These are phyloP conservation scores for Regulus satrapa DNA, from an alignment of 2,113 vertebrate species.

Conservation along the genomic window DNA sequence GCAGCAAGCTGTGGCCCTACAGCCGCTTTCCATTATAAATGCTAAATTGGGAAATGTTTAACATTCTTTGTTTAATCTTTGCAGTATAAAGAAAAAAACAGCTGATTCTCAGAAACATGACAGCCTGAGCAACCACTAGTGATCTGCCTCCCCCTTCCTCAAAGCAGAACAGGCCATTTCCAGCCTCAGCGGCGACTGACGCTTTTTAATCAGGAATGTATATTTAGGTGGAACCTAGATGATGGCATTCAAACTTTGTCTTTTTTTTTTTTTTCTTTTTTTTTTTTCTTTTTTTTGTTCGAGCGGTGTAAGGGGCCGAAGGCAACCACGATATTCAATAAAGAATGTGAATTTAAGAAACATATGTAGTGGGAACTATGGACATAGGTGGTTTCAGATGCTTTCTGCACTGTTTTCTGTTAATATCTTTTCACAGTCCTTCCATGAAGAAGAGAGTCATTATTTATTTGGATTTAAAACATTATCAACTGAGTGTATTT, in stretches of 20 bases:
- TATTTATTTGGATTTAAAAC: neutral
- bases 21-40: conserved; percentile 45
- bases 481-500: neutral
- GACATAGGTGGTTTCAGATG: neutral
- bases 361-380: neutral
- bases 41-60: conserved; percentile 51
- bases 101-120: conserved; percentile 52
- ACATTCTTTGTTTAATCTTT: conserved; percentile 42
- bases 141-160: conserved; percentile 15
- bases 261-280: neutral
- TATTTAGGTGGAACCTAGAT: neutral
- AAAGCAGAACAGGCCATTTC: neutral
- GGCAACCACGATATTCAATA: neutral
- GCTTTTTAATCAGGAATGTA: neutral
- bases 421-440: neutral
- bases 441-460: neutral
- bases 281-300: neutral
- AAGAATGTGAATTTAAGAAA: neutral
- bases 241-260: neutral
- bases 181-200: neutral
- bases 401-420: neutral
- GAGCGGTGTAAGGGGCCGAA: neutral
- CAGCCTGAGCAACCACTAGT: neutral
- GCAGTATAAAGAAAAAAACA: conserved; percentile 41
- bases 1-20: conserved; percentile 25